Evolutionary conservation across 2,797 vertebrate species (phyloP).

Genomic region (Danio albolineatus): DNA sequence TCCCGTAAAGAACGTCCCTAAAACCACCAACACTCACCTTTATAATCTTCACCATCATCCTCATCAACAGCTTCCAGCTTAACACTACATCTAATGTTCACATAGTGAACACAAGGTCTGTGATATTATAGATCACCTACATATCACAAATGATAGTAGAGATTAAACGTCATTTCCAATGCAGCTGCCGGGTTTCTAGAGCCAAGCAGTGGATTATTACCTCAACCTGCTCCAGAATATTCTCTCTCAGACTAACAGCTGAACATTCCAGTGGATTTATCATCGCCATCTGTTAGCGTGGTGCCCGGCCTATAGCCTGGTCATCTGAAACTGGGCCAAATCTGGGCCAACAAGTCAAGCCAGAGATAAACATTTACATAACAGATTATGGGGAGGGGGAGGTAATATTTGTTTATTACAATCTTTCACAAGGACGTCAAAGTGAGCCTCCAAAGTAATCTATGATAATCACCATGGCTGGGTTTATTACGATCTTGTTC

Average conservation of each 20-base stretch:
- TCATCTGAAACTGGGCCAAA: conserved; percentile 41
- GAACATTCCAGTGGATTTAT: conserved; percentile 65
- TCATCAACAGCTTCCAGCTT: not conserved
- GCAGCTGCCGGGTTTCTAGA: conserved; percentile 12
- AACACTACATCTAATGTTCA: not conserved
- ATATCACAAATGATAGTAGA: conserved; percentile 1
- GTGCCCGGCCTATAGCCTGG: conserved; percentile 21
- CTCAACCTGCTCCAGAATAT: conserved; percentile 49
- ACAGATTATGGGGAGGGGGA: conserved; percentile 21
- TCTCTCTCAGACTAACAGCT: conserved; percentile 60
- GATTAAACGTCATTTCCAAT: conserved; percentile 16
- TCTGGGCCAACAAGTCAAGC: conserved; percentile 60
- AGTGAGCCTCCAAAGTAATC: conserved; percentile 46
- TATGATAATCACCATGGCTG: conserved; percentile 19
- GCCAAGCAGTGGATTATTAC: conserved; percentile 31
- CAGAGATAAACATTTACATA: conserved; percentile 63
- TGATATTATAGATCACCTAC: not conserved
- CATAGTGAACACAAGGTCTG: not conserved
- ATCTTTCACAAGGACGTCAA: conserved; percentile 39
- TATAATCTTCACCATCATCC: conserved; percentile 16
- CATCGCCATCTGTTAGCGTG: conserved; percentile 64
- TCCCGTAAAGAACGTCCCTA: conserved; percentile 90
- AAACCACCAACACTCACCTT: conserved; percentile 28
- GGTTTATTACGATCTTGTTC: conserved; percentile 8
- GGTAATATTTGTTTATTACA: conserved; percentile 16